Percentiles rank a stretch among this genome's conserved stretches.
Evolutionary conservation across 2,888 invertebrate species (phyloP).

Genomic region (Drosophila algonquin): DNA sequence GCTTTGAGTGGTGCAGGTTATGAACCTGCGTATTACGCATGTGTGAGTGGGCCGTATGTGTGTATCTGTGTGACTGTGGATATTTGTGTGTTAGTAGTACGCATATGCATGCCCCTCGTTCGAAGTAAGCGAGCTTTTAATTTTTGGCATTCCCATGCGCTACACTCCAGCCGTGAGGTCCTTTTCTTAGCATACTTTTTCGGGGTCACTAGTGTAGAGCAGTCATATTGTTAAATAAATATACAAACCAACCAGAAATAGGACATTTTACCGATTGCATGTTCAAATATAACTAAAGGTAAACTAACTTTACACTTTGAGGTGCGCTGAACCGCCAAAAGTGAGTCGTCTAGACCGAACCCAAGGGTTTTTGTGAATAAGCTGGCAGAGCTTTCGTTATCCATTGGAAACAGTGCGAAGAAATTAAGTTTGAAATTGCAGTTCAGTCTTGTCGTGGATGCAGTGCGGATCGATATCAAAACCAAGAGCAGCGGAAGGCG

Average conservation of each 20-base stretch:
- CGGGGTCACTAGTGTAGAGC: background rate
- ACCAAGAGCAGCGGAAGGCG: constrained; percentile 64
- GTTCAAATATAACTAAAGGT: background rate
- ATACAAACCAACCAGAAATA: background rate
- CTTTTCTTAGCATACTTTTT: constrained; percentile 42
- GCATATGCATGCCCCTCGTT: constrained; percentile 57
- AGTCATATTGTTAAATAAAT: background rate
- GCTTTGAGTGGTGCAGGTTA: constrained; percentile 80
- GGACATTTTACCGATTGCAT: background rate
- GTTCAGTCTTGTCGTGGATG: constrained; percentile 84
- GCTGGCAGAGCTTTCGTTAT: constrained; percentile 77
- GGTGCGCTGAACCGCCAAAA: constrained; percentile 27
- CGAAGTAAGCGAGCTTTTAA: constrained; percentile 72
- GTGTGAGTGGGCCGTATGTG: constrained; percentile 51
- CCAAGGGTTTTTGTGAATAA: constrained; percentile 53
- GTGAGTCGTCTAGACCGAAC: constrained; percentile 42
- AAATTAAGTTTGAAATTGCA: constrained; percentile 81
- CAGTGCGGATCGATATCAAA: constrained; percentile 82
- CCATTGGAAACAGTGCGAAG: constrained; percentile 79
- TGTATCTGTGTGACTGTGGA: constrained; percentile 26
- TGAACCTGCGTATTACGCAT: constrained; percentile 79
- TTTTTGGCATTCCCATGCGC: constrained; percentile 76
- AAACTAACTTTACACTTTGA: background rate
- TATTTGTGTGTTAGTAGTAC: constrained; percentile 67
- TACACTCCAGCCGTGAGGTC: constrained; percentile 41